Conservation (phyloP, 2,113 vertebrate species). For the Nothocercus julius region DNA sequence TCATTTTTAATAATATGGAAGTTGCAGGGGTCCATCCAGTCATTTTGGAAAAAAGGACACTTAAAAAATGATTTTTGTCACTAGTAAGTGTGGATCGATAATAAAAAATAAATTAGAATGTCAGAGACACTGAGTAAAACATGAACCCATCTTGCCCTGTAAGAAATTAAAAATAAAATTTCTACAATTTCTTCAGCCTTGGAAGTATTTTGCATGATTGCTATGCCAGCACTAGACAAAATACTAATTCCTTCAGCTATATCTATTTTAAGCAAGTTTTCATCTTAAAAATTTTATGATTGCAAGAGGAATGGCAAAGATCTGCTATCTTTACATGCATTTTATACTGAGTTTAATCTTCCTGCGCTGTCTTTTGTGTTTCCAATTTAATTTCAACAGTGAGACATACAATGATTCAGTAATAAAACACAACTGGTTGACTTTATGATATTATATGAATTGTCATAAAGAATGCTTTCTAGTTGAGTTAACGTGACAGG, state of each 20-base stretch:
- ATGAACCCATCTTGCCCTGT: not conserved
- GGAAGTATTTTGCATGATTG: not conserved
- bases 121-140: not conserved
- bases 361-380: constrained; percentile 5
- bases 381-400: constrained; percentile 56
- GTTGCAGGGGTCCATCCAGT: not conserved
- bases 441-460: constrained; percentile 72
- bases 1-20: not conserved
- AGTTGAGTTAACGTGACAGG: constrained; percentile 76
- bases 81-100: not conserved
- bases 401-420: constrained; percentile 60
- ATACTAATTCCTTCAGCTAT: not conserved
- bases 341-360: constrained; percentile 41
- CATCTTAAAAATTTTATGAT: not conserved
- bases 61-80: not conserved
- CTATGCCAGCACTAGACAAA: not conserved
- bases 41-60: not conserved
- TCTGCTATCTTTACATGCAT: not conserved
- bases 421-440: constrained; percentile 75
- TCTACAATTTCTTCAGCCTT: not conserved
- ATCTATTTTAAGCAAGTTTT: not conserved
- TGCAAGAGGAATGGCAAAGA: not conserved
- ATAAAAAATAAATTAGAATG: not conserved
- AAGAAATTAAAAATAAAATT: not conserved
- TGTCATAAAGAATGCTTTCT: constrained; percentile 75